These are phyloP conservation scores for Syrrhaptes paradoxus DNA, from an alignment of 2,113 vertebrate species.

Conservation along the genomic window DNA sequence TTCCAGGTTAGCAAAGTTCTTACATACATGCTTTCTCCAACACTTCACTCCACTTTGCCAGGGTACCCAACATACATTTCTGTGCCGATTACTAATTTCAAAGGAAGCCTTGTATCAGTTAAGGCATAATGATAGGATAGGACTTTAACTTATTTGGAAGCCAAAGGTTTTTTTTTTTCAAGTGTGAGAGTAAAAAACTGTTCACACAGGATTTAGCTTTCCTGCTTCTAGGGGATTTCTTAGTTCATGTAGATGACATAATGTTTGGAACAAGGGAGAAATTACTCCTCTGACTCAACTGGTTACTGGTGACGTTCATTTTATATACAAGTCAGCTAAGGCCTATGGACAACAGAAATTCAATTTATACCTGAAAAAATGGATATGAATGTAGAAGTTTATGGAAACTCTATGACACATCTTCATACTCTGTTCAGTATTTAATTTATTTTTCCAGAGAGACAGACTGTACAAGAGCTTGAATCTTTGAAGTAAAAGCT, in stretches of 20 bases:
- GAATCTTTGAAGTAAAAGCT: background rate
- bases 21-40: background rate
- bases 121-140: background rate
- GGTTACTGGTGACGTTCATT: background rate
- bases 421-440: background rate
- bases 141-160: background rate
- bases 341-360: background rate
- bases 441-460: background rate
- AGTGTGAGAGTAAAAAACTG: background rate
- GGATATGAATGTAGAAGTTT: background rate
- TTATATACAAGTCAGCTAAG: background rate
- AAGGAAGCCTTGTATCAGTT: background rate
- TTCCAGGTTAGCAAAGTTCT: background rate
- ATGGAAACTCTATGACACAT: background rate
- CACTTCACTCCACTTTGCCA: background rate
- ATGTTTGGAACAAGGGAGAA: background rate
- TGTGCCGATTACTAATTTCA: background rate
- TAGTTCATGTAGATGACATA: background rate
- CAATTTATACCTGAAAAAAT: background rate
- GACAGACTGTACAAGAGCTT: background rate
- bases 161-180: background rate
- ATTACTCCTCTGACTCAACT: background rate
- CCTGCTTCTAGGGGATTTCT: background rate
- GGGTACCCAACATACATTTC: background rate
- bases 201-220: background rate